phyloP scores from a whole-genome alignment of 2,888 invertebrate species.

The Malachius bipustulatus region DNA sequence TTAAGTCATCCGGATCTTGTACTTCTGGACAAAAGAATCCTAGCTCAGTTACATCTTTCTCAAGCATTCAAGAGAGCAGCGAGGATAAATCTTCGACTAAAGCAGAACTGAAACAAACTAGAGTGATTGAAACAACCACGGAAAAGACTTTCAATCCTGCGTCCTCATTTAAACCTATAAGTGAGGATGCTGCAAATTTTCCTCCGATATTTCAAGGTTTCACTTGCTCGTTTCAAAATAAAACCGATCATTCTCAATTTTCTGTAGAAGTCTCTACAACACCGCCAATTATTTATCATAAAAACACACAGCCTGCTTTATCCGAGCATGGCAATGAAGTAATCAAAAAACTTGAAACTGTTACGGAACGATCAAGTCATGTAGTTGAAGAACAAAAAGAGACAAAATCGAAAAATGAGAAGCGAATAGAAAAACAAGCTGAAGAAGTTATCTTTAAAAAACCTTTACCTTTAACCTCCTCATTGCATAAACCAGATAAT shows the following conservation, averaged over 20 bases:
- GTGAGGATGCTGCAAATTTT: neutral
- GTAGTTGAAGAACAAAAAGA: slow-evolving; percentile 12
- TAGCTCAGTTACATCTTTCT: no score
- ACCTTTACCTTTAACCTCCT: slow-evolving; percentile 23
- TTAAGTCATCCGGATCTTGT: no score
- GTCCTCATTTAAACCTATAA: slow-evolving; percentile 4
- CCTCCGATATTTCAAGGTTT: slow-evolving; percentile 29
- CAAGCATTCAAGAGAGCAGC: slow-evolving; percentile 3
- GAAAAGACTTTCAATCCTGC: slow-evolving; percentile 2
- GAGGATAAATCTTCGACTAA: neutral
- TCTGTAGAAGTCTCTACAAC: slow-evolving; percentile 26
- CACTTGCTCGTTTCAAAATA: slow-evolving; percentile 28
- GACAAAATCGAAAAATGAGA: slow-evolving; percentile 11
- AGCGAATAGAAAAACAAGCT: slow-evolving; percentile 22
- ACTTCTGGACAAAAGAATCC: no score
- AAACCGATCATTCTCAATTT: slow-evolving; percentile 28
- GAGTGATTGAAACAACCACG: slow-evolving; percentile 12
- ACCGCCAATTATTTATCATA: slow-evolving; percentile 21
- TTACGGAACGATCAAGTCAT: slow-evolving; percentile 23
- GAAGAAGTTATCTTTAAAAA: slow-evolving; percentile 28
- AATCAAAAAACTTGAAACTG: slow-evolving; percentile 19
- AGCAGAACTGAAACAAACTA: neutral
- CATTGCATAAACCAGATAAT: slow-evolving; percentile 47
- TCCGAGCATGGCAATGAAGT: slow-evolving; percentile 3
- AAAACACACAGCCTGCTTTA: neutral